phyloP scores from a whole-genome alignment of 2,113 vertebrate genomes.

The Salvelinus namaycush region DNA sequence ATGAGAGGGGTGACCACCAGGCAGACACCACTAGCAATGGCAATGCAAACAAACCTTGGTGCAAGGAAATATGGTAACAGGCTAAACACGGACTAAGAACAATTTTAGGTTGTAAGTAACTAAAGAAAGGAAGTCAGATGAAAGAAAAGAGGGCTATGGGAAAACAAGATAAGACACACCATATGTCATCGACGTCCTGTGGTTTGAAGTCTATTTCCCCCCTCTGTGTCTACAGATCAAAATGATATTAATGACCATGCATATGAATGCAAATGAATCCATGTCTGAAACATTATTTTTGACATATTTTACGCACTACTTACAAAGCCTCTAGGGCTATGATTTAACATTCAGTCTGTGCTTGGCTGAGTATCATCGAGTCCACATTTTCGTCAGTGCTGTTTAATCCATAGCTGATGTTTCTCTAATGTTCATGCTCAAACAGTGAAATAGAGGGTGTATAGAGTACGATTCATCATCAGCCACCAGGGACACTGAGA shows the following conservation, averaged over 20 bases:
- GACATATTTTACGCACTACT: background rate
- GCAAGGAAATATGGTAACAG: background rate
- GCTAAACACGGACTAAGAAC: no score
- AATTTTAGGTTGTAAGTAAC: background rate
- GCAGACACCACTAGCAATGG: background rate
- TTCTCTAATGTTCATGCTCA: background rate
- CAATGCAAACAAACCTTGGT: background rate
- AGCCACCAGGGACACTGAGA: background rate
- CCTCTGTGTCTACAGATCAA: background rate
- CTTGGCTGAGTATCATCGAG: background rate
- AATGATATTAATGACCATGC: slow-evolving; percentile 19
- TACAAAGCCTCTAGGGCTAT: background rate
- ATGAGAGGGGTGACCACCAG: no score
- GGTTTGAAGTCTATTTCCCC: background rate
- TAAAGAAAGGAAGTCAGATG: background rate
- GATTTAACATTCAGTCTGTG: background rate
- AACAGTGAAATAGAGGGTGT: background rate
- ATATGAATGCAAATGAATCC: slow-evolving; percentile 7
- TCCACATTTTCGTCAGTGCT: background rate
- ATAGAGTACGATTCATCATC: background rate
- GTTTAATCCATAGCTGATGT: background rate
- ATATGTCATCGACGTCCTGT: background rate
- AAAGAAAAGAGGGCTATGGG: background rate
- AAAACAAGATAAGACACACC: background rate
- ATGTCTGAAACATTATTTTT: slow-evolving; percentile 14